Evolutionary conservation across 2,888 invertebrate species (phyloP).

Genomic region (Julus scandinavius): DNA sequence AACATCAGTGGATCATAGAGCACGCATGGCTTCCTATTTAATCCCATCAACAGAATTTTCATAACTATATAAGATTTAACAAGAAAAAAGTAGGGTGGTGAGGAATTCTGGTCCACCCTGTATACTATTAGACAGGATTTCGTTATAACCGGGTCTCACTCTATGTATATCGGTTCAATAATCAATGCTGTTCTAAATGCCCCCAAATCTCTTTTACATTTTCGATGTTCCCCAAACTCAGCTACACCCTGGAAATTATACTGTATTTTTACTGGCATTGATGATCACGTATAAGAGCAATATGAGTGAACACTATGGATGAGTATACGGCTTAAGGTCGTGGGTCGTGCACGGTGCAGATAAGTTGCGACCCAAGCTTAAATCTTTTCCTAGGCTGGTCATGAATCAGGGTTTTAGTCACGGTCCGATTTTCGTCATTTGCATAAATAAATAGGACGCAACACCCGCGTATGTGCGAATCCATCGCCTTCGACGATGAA

Average conservation of each 20-base stretch:
- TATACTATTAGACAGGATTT: too few species aligned
- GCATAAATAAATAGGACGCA: slow-evolving; percentile 13
- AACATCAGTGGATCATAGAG: too few species aligned
- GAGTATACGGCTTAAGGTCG: background rate
- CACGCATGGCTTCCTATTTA: too few species aligned
- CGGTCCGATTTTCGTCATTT: slow-evolving; percentile 30
- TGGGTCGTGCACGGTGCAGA: slow-evolving; percentile 21
- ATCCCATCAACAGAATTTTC: too few species aligned
- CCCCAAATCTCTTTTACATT: too few species aligned
- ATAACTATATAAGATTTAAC: too few species aligned
- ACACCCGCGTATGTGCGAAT: background rate
- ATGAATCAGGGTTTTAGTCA: slow-evolving; percentile 30
- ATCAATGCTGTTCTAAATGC: background rate
- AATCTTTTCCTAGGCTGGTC: slow-evolving; percentile 12
- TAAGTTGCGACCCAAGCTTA: slow-evolving; percentile 21
- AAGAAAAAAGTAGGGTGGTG: too few species aligned
- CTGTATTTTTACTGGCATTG: background rate
- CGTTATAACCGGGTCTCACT: background rate
- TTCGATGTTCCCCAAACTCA: background rate
- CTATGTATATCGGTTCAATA: background rate
- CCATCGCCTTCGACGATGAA: slow-evolving; percentile 15
- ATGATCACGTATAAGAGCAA: background rate
- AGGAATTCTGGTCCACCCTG: too few species aligned
- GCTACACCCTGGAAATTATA: too few species aligned
- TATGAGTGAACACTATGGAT: too few species aligned